Evolutionary conservation across 2,797 vertebrate species (phyloP).

Genomic region (Coranthus polyacanthus): DNA sequence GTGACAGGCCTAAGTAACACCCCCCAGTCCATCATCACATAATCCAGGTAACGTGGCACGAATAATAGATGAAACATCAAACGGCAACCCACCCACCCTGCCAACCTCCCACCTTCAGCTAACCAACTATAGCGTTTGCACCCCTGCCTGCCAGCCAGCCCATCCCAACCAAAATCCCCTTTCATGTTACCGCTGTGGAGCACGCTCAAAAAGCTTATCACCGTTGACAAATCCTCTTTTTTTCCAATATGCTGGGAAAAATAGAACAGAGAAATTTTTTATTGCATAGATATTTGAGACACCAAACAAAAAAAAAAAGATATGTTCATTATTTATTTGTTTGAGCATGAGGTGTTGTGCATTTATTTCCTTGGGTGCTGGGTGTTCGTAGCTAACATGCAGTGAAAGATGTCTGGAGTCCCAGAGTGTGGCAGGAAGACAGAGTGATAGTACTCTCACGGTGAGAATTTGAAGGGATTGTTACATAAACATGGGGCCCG

Average conservation of each 20-base stretch:
- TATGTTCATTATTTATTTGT: slow-evolving; percentile 55
- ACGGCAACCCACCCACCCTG: slow-evolving; percentile 38
- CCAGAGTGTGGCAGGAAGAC: slow-evolving; percentile 63
- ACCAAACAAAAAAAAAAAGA: background rate
- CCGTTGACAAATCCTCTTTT: slow-evolving; percentile 73
- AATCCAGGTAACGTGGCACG: slow-evolving; percentile 77
- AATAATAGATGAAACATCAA: slow-evolving; percentile 80
- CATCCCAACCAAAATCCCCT: slow-evolving; percentile 62
- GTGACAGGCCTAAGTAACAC: slow-evolving; percentile 72
- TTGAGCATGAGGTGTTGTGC: slow-evolving; percentile 29
- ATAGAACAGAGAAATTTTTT: slow-evolving; percentile 49
- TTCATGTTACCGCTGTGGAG: slow-evolving; percentile 69
- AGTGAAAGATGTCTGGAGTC: slow-evolving; percentile 53
- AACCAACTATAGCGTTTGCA: slow-evolving; percentile 56
- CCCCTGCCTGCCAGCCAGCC: slow-evolving; percentile 65
- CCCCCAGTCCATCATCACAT: slow-evolving; percentile 61
- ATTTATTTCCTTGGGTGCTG: slow-evolving; percentile 35
- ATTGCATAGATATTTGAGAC: slow-evolving; percentile 36
- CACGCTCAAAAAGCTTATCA: slow-evolving; percentile 68
- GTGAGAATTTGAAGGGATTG: slow-evolving; percentile 71
- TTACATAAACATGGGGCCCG: slow-evolving; percentile 73
- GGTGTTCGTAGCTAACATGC: slow-evolving; percentile 36
- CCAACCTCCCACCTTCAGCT: slow-evolving; percentile 68
- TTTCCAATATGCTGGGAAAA: slow-evolving; percentile 49
- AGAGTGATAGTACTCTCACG: slow-evolving; percentile 57